Conservation (phyloP, 2,113 vertebrate genomes). For the Lamprotornis superbus region DNA sequence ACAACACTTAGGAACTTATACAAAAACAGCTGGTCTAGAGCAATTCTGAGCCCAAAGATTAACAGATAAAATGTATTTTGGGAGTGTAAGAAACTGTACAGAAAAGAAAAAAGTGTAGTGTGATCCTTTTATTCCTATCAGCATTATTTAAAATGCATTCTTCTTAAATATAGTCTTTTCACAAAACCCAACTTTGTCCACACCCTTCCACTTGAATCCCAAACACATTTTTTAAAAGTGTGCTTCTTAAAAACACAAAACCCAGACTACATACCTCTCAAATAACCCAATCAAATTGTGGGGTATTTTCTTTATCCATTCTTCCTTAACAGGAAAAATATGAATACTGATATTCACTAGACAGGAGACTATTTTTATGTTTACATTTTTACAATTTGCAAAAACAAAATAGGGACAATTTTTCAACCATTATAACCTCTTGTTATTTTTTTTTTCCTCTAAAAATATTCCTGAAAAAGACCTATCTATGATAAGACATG, state of each 20-base stretch:
- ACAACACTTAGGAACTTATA: neutral
- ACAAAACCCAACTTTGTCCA: neutral
- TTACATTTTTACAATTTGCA: neutral
- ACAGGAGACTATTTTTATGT: neutral
- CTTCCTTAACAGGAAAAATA: neutral
- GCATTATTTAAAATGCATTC: neutral
- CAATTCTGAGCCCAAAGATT: neutral
- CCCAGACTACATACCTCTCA: neutral
- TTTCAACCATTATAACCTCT: neutral
- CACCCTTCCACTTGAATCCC: neutral
- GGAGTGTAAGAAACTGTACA: neutral
- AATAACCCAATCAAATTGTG: neutral
- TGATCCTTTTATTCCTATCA: neutral
- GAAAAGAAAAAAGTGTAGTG: neutral
- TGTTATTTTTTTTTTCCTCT: neutral
- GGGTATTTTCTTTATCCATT: neutral
- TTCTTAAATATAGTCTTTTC: neutral
- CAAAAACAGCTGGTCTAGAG: neutral
- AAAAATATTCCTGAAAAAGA: neutral
- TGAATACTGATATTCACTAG: neutral
- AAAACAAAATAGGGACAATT: neutral
- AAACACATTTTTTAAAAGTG: neutral
- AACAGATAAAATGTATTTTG: neutral
- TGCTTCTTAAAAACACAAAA: neutral
- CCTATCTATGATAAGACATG: neutral